phyloP scores from a whole-genome alignment of 2,797 vertebrate genomes.

The Geotrypetes seraphini region DNA sequence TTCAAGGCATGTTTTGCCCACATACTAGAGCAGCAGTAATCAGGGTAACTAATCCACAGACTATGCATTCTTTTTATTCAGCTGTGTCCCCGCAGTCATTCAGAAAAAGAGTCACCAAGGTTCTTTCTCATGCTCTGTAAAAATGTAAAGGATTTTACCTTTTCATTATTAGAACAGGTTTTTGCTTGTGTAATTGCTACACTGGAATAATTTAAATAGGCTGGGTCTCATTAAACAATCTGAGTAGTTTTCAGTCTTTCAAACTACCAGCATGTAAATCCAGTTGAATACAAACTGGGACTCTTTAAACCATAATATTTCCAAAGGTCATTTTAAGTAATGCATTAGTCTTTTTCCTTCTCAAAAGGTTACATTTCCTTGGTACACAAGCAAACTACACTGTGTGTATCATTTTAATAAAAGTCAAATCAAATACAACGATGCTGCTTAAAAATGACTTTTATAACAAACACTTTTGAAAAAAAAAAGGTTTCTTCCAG shows the following conservation, averaged over 20 bases:
- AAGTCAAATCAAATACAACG: slow-evolving; percentile 16
- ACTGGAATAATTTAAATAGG: no score
- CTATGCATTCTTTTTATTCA: no score
- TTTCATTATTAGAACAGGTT: no score
- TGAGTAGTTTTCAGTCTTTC: slow-evolving; percentile 5
- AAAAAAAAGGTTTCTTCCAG: slow-evolving; percentile 16
- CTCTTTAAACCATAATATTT: slow-evolving; percentile 11
- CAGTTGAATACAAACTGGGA: slow-evolving; percentile 16
- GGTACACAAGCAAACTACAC: slow-evolving; percentile 32
- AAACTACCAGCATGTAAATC: slow-evolving; percentile 16
- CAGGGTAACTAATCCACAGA: no score
- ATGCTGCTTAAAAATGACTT: slow-evolving; percentile 40
- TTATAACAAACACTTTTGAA: slow-evolving; percentile 38
- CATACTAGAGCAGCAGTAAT: no score
- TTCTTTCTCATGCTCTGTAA: no score
- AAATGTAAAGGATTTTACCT: no score
- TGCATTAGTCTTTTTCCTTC: neutral
- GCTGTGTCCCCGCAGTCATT: no score
- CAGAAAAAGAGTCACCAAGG: no score
- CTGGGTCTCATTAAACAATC: neutral
- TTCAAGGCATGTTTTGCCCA: no score
- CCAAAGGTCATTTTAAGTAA: slow-evolving; percentile 13
- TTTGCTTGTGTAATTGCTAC: no score
- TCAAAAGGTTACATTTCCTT: slow-evolving; percentile 18
- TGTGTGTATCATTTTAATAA: slow-evolving; percentile 14